Conservation (phyloP, 2,113 vertebrate species). For the Gila orcuttii region DNA sequence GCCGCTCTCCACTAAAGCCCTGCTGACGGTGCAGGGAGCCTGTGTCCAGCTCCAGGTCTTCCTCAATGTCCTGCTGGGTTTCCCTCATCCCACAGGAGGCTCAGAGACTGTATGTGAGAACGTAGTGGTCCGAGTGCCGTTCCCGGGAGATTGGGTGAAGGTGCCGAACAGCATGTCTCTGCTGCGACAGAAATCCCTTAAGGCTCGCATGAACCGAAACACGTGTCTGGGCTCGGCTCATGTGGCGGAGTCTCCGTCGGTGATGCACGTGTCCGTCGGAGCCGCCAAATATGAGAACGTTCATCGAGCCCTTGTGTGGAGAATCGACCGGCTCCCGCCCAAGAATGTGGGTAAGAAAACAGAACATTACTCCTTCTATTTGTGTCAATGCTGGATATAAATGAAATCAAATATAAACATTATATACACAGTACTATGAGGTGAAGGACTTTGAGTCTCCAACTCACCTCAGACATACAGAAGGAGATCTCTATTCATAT, state of each 20-base stretch:
- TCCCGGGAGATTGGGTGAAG: slow-evolving; percentile 91
- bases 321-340: slow-evolving; percentile 92
- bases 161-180: slow-evolving; percentile 89
- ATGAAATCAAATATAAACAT: neutral
- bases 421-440: neutral
- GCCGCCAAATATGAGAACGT: slow-evolving; percentile 95
- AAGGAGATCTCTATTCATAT: too few relatives aligned
- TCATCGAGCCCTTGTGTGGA: slow-evolving; percentile 92
- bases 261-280: slow-evolving; percentile 90
- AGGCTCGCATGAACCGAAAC: slow-evolving; percentile 93
- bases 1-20: slow-evolving; percentile 88
- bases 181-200: slow-evolving; percentile 90
- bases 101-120: slow-evolving; percentile 83
- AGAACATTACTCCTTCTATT: neutral
- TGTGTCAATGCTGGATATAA: neutral
- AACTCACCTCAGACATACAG: too few relatives aligned
- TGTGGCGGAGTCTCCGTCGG: slow-evolving; percentile 81
- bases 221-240: slow-evolving; percentile 85
- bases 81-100: slow-evolving; percentile 50
- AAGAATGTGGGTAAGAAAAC: slow-evolving; percentile 88
- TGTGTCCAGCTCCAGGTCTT: slow-evolving; percentile 93
- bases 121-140: slow-evolving; percentile 85
- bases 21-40: slow-evolving; percentile 90
- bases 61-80: slow-evolving; percentile 81
- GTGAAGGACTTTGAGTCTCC: neutral